These are phyloP conservation scores for Anagyrus pseudococci DNA, from an alignment of 2,888 invertebrate species.

Conservation along the genomic window DNA sequence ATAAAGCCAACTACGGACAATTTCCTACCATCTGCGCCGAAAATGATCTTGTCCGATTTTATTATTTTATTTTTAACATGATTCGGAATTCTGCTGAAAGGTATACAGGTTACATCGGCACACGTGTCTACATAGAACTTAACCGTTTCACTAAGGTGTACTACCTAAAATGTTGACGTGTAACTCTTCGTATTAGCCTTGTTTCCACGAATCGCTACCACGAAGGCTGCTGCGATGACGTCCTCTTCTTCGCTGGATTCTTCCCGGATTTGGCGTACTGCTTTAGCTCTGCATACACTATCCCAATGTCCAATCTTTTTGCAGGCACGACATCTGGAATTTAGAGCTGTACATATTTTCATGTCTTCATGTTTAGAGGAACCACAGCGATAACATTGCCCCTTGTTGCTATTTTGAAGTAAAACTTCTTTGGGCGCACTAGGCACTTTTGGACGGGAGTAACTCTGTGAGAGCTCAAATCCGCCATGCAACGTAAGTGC, in stretches of 20 bases:
- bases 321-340: constrained; percentile 40
- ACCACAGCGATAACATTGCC: constrained; percentile 4
- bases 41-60: not conserved
- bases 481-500: no score
- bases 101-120: constrained; percentile 34
- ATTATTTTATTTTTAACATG: constrained; percentile 1
- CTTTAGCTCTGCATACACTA: constrained; percentile 39
- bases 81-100: not conserved
- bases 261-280: not conserved
- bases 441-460: no score
- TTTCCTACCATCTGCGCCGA: not conserved
- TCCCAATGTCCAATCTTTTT: constrained; percentile 42
- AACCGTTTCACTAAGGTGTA: constrained; percentile 3
- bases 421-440: no score
- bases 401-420: no score
- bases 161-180: not conserved
- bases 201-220: not conserved
- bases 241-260: not conserved
- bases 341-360: constrained; percentile 39
- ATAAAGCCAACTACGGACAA: not conserved
- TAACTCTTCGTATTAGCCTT: not conserved
- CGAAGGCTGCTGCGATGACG: not conserved
- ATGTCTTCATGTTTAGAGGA: constrained; percentile 14
- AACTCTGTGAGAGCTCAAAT: no score
- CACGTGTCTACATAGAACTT: constrained; percentile 36